A percentile compares a stretch with the other conserved stretches of the same genome.
phyloP scores from a whole-genome alignment of 2,113 vertebrate species.

The Austrofundulus limnaeus region DNA sequence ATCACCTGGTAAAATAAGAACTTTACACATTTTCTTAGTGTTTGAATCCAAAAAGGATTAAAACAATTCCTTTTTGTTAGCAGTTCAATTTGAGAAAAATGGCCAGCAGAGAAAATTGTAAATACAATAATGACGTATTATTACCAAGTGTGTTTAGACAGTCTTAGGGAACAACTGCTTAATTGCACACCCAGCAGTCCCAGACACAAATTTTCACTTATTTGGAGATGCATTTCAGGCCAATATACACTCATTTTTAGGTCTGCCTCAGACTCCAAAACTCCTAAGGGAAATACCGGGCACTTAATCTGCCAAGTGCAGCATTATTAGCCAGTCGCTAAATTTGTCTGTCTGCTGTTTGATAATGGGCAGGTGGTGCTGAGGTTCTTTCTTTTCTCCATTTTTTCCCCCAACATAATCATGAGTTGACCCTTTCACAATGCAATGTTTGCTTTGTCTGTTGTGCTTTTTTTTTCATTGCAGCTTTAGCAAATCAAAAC shows the following conservation, averaged over 20 bases:
- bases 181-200: constrained; percentile 33
- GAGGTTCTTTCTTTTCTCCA: neutral
- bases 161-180: constrained; percentile 31
- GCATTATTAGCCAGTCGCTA: constrained; percentile 21
- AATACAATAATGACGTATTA: constrained; percentile 35
- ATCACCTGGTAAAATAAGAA: neutral
- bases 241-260: constrained; percentile 12
- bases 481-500: neutral
- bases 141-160: constrained; percentile 25
- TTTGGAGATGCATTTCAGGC: constrained; percentile 29
- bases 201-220: constrained; percentile 23
- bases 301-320: constrained; percentile 24
- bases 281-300: constrained; percentile 19
- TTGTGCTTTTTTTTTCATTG: neutral
- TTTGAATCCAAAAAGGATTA: neutral
- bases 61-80: neutral
- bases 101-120: constrained; percentile 6
- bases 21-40: neutral
- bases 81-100: constrained; percentile 6
- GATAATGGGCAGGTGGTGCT: constrained; percentile 7
- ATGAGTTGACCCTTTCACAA: neutral
- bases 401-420: neutral
- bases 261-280: constrained; percentile 21
- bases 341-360: constrained; percentile 20
- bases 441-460: neutral